Evolutionary conservation across 2,888 invertebrate genomes (phyloP), one percentile per base, ranked within the genome.

Genomic region (Hypselothyrea guttata): DNA sequence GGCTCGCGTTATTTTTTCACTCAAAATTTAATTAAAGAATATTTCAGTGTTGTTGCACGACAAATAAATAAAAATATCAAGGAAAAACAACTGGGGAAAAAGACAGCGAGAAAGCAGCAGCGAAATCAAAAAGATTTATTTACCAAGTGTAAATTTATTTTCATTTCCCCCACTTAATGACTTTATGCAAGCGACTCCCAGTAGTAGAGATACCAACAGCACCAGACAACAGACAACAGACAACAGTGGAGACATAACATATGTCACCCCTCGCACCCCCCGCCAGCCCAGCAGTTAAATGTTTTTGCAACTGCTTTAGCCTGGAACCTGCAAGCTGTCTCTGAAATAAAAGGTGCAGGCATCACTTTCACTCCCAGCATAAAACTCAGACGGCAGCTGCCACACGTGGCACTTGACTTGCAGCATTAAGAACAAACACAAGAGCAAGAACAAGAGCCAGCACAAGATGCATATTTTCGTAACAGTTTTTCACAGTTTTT

Each of bases 91-190:
- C 42, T 22, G 22, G 22, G 13, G 34, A 56, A 42, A 64, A 38
- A 34, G n/a, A 18, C 12, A 16, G 28, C 22, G 12, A 37, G n/a
- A 31, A 42, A 34, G 1, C 40, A 46, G 35, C 30, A 31, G 49
- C 42, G 71, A 71, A 84, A 83, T 79, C 75, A 83, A 76, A 83
- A 72, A 81, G 84, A 84, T 78, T 78, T 84, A 78, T 78, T 84
- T 84, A 78, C 84, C 84, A 65, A 77, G 78, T 82, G 78, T 60
- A 78, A 78, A 84, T 84, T 76, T 77, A 77, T 77, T 81, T 84
- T 74, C 75, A 71, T 67, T 77, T 77, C 62, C 74, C 70, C 71
- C 62, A 77, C 75, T 78, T 82, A 84, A 82, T 84, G 84, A 77
- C 84, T 84, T 84, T 63, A 84, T 77, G 67, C 60, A 58, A 63